Percentiles rank a stretch among this genome's conserved stretches.
Conservation (phyloP, 2,888 invertebrate genomes). For the Platycheirus albimanus region DNA sequence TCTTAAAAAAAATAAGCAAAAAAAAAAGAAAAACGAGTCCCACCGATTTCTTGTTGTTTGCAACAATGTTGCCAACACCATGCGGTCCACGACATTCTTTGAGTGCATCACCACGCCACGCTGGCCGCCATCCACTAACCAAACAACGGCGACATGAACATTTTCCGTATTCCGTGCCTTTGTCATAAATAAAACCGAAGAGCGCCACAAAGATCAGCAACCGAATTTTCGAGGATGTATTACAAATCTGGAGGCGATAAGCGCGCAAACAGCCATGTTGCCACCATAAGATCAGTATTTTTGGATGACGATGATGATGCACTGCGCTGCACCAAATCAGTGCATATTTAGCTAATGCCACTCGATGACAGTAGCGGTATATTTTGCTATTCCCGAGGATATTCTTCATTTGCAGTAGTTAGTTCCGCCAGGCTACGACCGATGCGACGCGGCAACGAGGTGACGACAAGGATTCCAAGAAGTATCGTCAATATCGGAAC, state of each 20-base stretch:
- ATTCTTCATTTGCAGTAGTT: conserved; percentile 39
- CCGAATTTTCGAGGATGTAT: conserved; percentile 59
- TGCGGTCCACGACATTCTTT: conserved; percentile 32
- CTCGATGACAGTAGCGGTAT: conserved; percentile 50
- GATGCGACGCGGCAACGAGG: conserved; percentile 28
- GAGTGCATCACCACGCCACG: background rate
- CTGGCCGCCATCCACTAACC: background rate
- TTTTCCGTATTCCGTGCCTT: conserved; percentile 20
- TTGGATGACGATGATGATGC: conserved; percentile 41
- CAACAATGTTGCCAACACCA: conserved; percentile 56
- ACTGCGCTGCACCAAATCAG: conserved; percentile 53
- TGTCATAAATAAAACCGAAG: conserved; percentile 56
- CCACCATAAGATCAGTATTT: conserved; percentile 23
- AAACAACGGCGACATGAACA: conserved; percentile 47
- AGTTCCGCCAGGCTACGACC: background rate
- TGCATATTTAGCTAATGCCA: conserved; percentile 25
- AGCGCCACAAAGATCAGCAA: conserved; percentile 56
- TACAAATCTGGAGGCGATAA: conserved; percentile 65
- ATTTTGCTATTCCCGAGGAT: conserved; percentile 32
- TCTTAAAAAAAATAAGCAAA: too few relatives aligned
- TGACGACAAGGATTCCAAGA: conserved; percentile 63
- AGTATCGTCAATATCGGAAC: conserved; percentile 32
- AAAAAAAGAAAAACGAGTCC: conserved; percentile 2
- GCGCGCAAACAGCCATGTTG: conserved; percentile 41
- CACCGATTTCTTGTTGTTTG: conserved; percentile 31